Percentiles rank a stretch among this genome's conserved stretches.
phyloP scores from a whole-genome alignment of 2,113 vertebrate genomes.

The Campylorhamphus procurvoides region DNA sequence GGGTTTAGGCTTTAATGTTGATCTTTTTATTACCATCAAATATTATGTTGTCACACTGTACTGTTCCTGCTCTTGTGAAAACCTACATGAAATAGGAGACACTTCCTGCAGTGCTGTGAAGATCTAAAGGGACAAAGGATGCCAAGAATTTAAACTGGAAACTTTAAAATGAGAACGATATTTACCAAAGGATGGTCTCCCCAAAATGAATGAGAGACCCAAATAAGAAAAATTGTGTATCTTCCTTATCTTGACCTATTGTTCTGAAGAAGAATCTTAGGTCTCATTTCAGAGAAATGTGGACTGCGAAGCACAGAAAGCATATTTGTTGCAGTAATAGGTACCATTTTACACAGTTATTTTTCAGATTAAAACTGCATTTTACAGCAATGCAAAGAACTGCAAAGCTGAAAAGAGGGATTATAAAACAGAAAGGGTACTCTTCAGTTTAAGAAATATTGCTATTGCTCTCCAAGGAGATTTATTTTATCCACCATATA shows the following conservation, averaged over 20 bases:
- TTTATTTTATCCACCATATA: conserved; percentile 27
- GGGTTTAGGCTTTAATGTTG: neutral
- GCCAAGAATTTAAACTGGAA: neutral
- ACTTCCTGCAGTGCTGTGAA: neutral
- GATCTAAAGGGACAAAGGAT: neutral
- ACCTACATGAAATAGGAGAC: neutral
- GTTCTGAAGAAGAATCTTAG: neutral
- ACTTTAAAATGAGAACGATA: neutral
- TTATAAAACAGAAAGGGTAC: neutral
- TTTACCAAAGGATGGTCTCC: neutral
- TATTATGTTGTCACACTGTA: neutral
- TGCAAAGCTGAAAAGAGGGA: conserved; percentile 30
- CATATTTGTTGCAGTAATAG: neutral
- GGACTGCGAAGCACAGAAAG: neutral
- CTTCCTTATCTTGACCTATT: neutral
- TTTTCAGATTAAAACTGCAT: conserved; percentile 28
- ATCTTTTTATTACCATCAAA: neutral
- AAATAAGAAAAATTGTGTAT: neutral
- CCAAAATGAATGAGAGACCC: neutral
- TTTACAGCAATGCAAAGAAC: conserved; percentile 14
- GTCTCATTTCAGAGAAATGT: neutral
- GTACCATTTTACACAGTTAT: neutral
- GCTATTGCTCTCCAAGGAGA: conserved; percentile 21
- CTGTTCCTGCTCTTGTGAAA: neutral
- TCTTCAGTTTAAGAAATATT: conserved; percentile 30